These are phyloP conservation scores for Neodiprion virginianus DNA, from an alignment of 1,140 invertebrate genomes.

Conservation along the genomic window DNA sequence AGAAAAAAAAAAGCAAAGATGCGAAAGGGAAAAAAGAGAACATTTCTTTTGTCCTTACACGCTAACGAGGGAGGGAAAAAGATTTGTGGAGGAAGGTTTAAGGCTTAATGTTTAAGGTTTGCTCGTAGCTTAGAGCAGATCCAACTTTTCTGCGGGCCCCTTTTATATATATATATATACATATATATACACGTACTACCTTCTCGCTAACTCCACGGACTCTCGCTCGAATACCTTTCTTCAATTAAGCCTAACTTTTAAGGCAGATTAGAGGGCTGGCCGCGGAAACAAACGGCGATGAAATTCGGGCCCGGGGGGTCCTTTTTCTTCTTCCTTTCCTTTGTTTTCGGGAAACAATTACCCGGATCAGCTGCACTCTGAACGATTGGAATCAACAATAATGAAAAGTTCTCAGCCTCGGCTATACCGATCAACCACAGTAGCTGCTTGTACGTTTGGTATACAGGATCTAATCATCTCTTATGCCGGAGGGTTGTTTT, in stretches of 20 bases:
- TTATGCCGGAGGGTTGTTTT: too few species aligned
- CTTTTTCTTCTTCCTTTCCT: not conserved
- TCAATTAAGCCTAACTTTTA: not conserved
- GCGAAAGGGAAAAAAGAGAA: not conserved
- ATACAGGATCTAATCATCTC: too few species aligned
- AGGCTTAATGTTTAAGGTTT: constrained; percentile 5
- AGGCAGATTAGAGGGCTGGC: not conserved
- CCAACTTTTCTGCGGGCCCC: not conserved
- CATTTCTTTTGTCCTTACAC: constrained; percentile 4
- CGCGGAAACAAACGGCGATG: too few species aligned
- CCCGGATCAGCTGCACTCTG: not conserved
- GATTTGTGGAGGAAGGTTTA: constrained; percentile 5
- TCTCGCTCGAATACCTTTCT: not conserved
- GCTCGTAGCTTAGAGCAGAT: not conserved
- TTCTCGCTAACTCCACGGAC: not conserved
- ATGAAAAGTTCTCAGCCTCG: too few species aligned
- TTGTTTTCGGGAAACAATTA: not conserved
- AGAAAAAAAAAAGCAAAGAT: not conserved
- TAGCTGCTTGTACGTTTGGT: too few species aligned
- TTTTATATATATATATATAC: not conserved
- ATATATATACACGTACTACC: too few species aligned
- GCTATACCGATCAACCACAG: too few species aligned
- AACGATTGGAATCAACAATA: too few species aligned
- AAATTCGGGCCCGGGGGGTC: too few species aligned
- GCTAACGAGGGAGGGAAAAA: not conserved